Evolutionary conservation across 2,797 vertebrate genomes (phyloP).

Genomic region (Hylomyscus alleni): DNA sequence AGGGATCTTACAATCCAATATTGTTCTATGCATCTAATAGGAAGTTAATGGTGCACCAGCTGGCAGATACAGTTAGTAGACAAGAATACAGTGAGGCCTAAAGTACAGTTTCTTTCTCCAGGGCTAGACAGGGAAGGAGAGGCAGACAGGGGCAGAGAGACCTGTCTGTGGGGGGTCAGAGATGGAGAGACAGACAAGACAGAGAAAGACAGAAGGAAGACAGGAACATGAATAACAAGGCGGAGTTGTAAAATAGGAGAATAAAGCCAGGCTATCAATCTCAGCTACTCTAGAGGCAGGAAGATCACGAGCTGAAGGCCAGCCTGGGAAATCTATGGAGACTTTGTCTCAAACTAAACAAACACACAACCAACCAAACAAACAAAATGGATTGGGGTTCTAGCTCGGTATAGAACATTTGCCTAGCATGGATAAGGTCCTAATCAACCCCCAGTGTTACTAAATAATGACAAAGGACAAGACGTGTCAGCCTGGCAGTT

Average conservation of each 20-base stretch:
- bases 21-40: not conserved
- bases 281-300: not conserved
- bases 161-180: too few species aligned
- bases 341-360: not conserved
- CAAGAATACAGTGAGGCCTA: not conserved
- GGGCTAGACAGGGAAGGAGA: not conserved
- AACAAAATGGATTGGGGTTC: not conserved
- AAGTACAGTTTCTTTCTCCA: not conserved
- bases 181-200: not conserved
- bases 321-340: not conserved
- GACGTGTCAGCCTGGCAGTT: not conserved
- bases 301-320: not conserved
- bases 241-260: not conserved
- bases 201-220: not conserved
- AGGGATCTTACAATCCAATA: not conserved
- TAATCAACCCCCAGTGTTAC: not conserved
- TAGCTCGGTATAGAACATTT: not conserved
- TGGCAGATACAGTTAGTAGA: not conserved
- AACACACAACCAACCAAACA: not conserved
- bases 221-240: not conserved
- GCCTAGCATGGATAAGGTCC: not conserved
- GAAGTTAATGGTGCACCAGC: not conserved
- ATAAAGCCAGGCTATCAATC: not conserved
- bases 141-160: not conserved
- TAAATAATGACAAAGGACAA: not conserved